Evolutionary conservation across 64 coral and sea anemone genomes (phyloP), one percentile per base, ranked within the genome.

Genomic region (Pocillopora verrucosa): DNA sequence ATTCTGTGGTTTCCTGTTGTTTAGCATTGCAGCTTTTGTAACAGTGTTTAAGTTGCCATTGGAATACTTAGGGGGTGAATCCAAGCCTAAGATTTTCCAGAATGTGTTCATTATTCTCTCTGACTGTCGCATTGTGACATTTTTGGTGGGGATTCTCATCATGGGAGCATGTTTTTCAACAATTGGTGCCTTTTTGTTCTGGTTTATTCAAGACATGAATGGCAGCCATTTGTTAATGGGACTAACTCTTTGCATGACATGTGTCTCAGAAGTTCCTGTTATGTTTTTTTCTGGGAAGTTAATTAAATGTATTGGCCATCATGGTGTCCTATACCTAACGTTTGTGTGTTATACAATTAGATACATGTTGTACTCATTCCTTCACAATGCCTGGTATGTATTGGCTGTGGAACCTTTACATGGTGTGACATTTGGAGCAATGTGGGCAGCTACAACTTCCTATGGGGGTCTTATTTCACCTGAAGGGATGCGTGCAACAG

Each of bases 341-440:
- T 60, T 92, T 2, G 77, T 86, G 16, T 80, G 73, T 60, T 92
- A 77, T 13, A 79, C 77, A 9, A 79, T 92, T 51, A 84, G 90
- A 37, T 76, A 87, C 20, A 34, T 75, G 9, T 92, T 35, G 1
- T 92, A 92, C 76, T 79, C 83, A 15, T 87, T 92, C 22, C 62
- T 92, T 1, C 59, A 61, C 35, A 77, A 73, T 37, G 82, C 90
- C 17, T 92, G 90, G 90, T 92, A 92, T 87, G 83, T 87, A 25
- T 80, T 92, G 45, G 73, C 85, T 12, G 80, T 92, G 56, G 90
- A 92, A 61, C 90, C 90, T 61, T 58, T 92, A 15, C 90, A 92
- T 38, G 90, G 90, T 4, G 85, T 92, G 22, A 92, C 83, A 3
- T 77, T 92, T 34, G 90, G 82, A 37, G 84, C 76, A 3, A 92